phyloP scores from a whole-genome alignment of 2,113 vertebrate genomes.

The Mobula birostris region DNA sequence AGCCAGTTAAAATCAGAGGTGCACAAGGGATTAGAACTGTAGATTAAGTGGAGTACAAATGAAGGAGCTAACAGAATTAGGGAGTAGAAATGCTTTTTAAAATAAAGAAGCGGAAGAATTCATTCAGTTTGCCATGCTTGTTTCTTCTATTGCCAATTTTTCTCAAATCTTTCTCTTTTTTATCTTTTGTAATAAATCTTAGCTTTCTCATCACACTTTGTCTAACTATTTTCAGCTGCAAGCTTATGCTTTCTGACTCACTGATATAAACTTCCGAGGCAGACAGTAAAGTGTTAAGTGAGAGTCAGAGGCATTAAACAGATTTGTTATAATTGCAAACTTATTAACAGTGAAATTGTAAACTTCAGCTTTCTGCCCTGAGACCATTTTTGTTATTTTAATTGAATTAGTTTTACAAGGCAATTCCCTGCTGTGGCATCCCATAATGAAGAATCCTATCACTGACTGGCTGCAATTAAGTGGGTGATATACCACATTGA shows the following conservation, averaged over 20 bases:
- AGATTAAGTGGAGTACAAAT: too few relatives aligned
- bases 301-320: constrained; percentile 1
- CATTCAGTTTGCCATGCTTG: background rate
- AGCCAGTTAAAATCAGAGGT: too few relatives aligned
- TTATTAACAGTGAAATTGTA: constrained; percentile 22
- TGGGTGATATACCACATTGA: background rate
- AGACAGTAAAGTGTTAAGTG: background rate
- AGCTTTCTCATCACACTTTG: background rate
- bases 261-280: background rate
- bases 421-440: background rate
- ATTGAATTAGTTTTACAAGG: background rate
- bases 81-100: too few relatives aligned
- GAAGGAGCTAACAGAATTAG: too few relatives aligned
- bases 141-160: background rate
- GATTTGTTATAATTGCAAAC: constrained; percentile 17
- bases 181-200: background rate
- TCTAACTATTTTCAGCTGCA: background rate
- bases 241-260: background rate
- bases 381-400: background rate
- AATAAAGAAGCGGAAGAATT: too few relatives aligned
- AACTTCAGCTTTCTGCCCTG: constrained; percentile 10
- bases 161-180: background rate
- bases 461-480: background rate
- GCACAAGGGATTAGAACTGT: too few relatives aligned
- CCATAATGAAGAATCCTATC: background rate